phyloP scores from a whole-genome alignment of 1,140 invertebrate species.

The Caenorhabditis inopinata region DNA sequence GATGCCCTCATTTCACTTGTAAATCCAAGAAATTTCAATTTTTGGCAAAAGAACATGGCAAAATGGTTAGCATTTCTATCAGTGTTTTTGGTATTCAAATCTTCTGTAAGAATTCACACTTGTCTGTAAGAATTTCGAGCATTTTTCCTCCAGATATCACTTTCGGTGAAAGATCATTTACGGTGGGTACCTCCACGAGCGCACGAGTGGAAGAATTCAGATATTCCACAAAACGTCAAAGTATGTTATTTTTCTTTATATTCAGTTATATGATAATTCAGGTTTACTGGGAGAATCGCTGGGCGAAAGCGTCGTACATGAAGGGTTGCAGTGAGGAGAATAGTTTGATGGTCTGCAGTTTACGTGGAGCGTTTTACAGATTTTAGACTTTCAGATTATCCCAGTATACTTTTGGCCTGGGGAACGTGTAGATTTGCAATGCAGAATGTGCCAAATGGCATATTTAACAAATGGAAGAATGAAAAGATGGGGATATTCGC shows the following conservation, averaged over 20 bases:
- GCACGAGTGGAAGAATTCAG: conserved; percentile 16
- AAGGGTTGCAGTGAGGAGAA: conserved; percentile 7
- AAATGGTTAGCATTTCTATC: too few relatives aligned
- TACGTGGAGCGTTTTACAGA: neutral
- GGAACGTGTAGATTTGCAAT: conserved; percentile 47
- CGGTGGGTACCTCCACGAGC: neutral
- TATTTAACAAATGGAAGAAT: conserved; percentile 44
- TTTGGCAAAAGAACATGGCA: too few relatives aligned
- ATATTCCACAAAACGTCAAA: neutral
- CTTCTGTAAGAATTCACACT: neutral
- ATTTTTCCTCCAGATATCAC: neutral
- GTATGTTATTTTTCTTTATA: neutral
- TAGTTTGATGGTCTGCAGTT: neutral
- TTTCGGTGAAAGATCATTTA: neutral
- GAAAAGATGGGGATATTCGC: conserved; percentile 44
- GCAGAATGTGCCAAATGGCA: conserved; percentile 35
- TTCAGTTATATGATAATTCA: neutral
- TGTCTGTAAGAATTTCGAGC: neutral
- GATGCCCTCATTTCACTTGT: too few relatives aligned
- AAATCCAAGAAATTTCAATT: too few relatives aligned
- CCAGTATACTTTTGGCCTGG: conserved; percentile 51
- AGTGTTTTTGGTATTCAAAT: neutral
- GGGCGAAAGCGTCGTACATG: conserved; percentile 15
- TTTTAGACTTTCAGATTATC: conserved; percentile 35
- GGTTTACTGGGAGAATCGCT: conserved; percentile 25